Percentiles rank a stretch among this genome's conserved stretches.
Evolutionary conservation across 2,888 invertebrate species (phyloP).

Genomic region (Belgica antarctica): DNA sequence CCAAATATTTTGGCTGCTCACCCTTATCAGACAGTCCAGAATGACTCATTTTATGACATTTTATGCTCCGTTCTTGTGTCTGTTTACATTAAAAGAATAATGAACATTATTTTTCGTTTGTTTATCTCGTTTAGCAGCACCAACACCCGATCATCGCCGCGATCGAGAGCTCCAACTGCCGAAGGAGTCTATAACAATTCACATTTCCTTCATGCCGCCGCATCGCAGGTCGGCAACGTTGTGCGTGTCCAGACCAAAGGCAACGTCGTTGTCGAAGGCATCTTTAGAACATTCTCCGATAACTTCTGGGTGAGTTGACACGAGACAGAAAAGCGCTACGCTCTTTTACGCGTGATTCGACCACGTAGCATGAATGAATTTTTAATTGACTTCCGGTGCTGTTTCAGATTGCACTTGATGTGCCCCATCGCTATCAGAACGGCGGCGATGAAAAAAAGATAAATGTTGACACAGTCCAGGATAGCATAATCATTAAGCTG

Average conservation of each 20-base stretch:
- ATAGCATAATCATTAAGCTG: constrained; percentile 79
- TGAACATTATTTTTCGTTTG: no score
- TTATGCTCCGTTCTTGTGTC: not conserved
- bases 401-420: constrained; percentile 70
- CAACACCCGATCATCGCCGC: constrained; percentile 55
- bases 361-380: no score
- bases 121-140: not conserved
- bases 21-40: not conserved
- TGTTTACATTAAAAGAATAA: not conserved
- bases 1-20: not conserved
- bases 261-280: constrained; percentile 82
- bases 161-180: constrained; percentile 66
- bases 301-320: constrained; percentile 74
- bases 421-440: constrained; percentile 67
- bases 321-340: not conserved
- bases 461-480: constrained; percentile 68
- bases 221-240: constrained; percentile 78
- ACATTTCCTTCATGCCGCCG: constrained; percentile 85
- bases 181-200: constrained; percentile 89
- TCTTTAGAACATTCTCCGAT: constrained; percentile 85
- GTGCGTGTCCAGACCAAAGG: constrained; percentile 81
- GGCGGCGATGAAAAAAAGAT: constrained; percentile 53
- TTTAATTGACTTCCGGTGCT: not conserved
- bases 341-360: not conserved
- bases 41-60: not conserved